A percentile compares a stretch with the other conserved stretches of the same genome.
Conservation (phyloP, 2,113 vertebrate species). For the Solea senegalensis region DNA sequence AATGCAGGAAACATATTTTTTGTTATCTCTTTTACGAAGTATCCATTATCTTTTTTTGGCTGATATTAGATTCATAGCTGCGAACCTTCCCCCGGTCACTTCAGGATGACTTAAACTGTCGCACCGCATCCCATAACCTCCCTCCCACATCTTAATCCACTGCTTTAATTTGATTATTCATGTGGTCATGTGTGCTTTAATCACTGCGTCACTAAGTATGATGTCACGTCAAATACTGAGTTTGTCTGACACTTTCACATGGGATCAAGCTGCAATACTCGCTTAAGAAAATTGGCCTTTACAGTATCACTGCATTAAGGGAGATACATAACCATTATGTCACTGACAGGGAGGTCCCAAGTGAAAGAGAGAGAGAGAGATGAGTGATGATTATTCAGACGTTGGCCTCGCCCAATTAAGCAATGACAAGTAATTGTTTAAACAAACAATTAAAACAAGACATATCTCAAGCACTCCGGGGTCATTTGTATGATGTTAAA, state of each 20-base stretch:
- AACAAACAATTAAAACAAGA: constrained; percentile 68
- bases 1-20: constrained; percentile 1
- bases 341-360: constrained; percentile 24
- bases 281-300: constrained; percentile 55
- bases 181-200: not conserved
- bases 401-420: constrained; percentile 68
- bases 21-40: constrained; percentile 14
- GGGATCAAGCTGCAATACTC: constrained; percentile 24
- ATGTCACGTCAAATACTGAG: not conserved
- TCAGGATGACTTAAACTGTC: constrained; percentile 53
- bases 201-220: not conserved
- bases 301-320: constrained; percentile 40
- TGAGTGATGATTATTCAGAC: constrained; percentile 62
- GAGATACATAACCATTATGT: constrained; percentile 43
- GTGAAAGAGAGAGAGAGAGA: constrained; percentile 27
- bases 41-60: constrained; percentile 23
- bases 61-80: constrained; percentile 38
- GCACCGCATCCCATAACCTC: constrained; percentile 41
- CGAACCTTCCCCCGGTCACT: constrained; percentile 32
- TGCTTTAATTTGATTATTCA: constrained; percentile 31
- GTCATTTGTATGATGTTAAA: constrained; percentile 60
- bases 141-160: constrained; percentile 44
- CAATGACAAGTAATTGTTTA: constrained; percentile 70
- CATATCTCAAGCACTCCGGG: constrained; percentile 62
- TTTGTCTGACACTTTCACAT: not conserved